A percentile compares a stretch with the other conserved stretches of the same genome.
Evolutionary conservation across 2,113 vertebrate species (phyloP).

Genomic region (Dasyurus viverrinus): DNA sequence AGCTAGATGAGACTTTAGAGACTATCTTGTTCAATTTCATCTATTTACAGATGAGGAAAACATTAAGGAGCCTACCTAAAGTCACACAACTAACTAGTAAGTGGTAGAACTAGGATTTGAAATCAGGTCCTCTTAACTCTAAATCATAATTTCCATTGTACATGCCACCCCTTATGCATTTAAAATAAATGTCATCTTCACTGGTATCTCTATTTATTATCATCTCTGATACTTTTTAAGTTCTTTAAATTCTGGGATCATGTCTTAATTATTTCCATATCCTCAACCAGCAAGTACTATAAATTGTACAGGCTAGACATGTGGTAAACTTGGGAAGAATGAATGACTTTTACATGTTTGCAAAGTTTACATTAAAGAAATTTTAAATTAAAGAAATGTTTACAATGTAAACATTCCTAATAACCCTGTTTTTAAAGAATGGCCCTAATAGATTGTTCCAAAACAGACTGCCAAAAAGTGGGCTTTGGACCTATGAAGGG

Average conservation of each 20-base stretch:
- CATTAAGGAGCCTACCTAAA: too few species aligned
- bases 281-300: neutral
- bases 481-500: neutral
- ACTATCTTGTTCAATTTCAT: too few species aligned
- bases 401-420: neutral
- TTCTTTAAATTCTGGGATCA: neutral
- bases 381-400: too few species aligned
- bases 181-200: neutral
- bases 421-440: neutral
- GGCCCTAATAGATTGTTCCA: neutral
- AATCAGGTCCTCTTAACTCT: neutral
- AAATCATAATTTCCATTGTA: neutral
- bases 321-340: neutral
- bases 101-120: neutral
- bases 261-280: neutral
- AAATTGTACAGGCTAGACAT: slow-evolving; percentile 7
- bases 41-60: too few species aligned
- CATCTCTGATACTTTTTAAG: neutral
- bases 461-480: neutral
- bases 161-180: neutral
- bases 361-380: neutral
- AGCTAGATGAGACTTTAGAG: too few species aligned
- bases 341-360: neutral
- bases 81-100: too few species aligned
- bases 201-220: neutral